Conservation (phyloP, 2,888 invertebrate species). For the Terebella lapidaria region DNA sequence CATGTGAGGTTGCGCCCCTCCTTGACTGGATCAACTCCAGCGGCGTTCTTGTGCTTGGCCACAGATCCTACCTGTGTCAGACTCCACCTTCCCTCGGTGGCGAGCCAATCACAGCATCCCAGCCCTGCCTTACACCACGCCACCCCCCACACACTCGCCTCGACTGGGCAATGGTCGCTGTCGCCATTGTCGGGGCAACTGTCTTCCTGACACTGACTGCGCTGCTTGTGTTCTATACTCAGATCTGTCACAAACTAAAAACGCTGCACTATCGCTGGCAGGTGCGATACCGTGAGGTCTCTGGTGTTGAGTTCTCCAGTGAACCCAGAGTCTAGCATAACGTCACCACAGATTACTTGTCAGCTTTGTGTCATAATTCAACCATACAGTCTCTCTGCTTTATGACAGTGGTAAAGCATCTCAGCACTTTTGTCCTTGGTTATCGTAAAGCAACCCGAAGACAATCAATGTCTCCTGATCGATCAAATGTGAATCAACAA, state of each 20-base stretch:
- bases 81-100: conserved; percentile 15
- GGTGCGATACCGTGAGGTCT: conserved; percentile 28
- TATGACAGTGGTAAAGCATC: too few species aligned
- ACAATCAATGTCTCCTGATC: too few species aligned
- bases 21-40: conserved; percentile 26
- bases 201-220: neutral
- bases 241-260: conserved; percentile 23
- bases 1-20: conserved; percentile 21
- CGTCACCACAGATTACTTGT: neutral
- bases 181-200: neutral
- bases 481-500: too few species aligned
- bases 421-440: too few species aligned
- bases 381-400: neutral
- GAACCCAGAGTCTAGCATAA: neutral
- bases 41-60: conserved; percentile 16
- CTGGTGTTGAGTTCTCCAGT: conserved; percentile 19
- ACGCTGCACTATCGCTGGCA: conserved; percentile 27
- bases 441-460: too few species aligned
- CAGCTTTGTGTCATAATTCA: neutral
- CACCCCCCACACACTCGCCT: neutral
- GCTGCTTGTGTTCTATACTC: conserved; percentile 13
- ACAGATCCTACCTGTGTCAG: conserved; percentile 18
- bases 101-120: conserved; percentile 12
- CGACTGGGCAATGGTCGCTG: neutral
- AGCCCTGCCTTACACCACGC: conserved; percentile 10